Conservation (phyloP, 2,888 invertebrate species). For the Drosophila mercatorum region DNA sequence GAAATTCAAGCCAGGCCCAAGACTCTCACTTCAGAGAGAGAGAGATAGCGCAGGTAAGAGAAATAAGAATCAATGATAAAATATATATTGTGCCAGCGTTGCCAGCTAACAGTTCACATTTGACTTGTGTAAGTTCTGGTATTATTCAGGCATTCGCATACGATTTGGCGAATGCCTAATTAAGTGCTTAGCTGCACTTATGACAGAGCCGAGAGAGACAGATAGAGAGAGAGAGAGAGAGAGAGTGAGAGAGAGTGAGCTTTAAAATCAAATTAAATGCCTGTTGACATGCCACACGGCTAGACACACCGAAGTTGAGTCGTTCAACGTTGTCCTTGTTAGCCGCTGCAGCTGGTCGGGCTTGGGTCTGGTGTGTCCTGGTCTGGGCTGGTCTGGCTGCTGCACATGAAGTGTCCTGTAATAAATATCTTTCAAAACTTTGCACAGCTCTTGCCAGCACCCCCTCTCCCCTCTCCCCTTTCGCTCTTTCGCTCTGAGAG, state of each 20-base stretch:
- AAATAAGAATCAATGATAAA: neutral
- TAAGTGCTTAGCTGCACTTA: constrained; percentile 1
- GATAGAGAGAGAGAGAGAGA: neutral
- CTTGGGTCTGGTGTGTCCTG: neutral
- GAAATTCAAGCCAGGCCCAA: too few relatives aligned
- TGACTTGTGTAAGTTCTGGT: neutral
- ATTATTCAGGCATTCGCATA: neutral
- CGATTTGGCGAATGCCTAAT: neutral
- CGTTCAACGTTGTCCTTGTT: constrained; percentile 9
- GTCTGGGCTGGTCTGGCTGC: neutral
- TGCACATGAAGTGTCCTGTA: constrained; percentile 74
- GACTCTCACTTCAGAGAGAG: too few relatives aligned
- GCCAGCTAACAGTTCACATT: neutral
- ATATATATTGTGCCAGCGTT: neutral
- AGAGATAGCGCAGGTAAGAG: neutral
- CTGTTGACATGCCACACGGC: constrained; percentile 69
- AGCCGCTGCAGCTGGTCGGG: constrained; percentile 19
- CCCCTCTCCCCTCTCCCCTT: neutral
- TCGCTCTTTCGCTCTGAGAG: neutral
- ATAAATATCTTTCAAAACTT: constrained; percentile 76
- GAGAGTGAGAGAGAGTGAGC: constrained; percentile 27
- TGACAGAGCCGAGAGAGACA: neutral
- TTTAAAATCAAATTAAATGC: constrained; percentile 77
- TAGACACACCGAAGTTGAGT: constrained; percentile 23
- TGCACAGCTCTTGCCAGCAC: constrained; percentile 36